phyloP scores from a whole-genome alignment of 2,888 invertebrate genomes.

The Calameuta filiformis region DNA sequence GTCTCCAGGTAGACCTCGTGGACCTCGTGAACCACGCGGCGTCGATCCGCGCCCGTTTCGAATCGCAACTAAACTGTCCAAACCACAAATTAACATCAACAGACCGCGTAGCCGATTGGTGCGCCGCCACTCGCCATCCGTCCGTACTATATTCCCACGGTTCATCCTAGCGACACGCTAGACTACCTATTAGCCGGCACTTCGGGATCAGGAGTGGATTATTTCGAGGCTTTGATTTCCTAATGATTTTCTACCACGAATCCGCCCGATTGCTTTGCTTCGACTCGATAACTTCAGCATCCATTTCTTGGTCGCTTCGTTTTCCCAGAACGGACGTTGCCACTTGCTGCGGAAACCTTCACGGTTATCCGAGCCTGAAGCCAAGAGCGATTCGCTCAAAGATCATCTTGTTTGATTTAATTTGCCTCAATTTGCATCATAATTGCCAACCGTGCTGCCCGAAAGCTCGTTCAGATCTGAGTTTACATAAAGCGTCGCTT shows the following conservation, averaged over 20 bases:
- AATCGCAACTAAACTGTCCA: constrained; percentile 29
- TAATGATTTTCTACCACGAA: background rate
- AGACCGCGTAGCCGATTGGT: constrained; percentile 30
- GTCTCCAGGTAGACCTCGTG: background rate
- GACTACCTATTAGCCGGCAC: background rate
- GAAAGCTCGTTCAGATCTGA: background rate
- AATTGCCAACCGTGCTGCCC: constrained; percentile 1
- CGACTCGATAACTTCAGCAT: background rate
- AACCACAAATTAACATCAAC: constrained; percentile 37
- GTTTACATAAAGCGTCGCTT: background rate
- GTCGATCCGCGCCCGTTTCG: constrained; percentile 18
- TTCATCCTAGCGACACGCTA: background rate
- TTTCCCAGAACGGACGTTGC: background rate
- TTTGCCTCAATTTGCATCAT: constrained; percentile 16
- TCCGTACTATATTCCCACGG: background rate
- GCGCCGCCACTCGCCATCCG: background rate
- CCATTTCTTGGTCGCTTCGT: background rate
- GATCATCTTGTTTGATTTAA: constrained; percentile 14
- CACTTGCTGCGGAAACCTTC: background rate
- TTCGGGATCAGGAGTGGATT: background rate
- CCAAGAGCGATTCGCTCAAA: background rate
- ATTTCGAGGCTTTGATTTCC: background rate
- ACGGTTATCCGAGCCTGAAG: background rate
- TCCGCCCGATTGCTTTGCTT: background rate
- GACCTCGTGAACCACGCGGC: constrained; percentile 14